These are phyloP conservation scores for Theretra japonica DNA, from an alignment of 2,888 invertebrate species.

Conservation along the genomic window DNA sequence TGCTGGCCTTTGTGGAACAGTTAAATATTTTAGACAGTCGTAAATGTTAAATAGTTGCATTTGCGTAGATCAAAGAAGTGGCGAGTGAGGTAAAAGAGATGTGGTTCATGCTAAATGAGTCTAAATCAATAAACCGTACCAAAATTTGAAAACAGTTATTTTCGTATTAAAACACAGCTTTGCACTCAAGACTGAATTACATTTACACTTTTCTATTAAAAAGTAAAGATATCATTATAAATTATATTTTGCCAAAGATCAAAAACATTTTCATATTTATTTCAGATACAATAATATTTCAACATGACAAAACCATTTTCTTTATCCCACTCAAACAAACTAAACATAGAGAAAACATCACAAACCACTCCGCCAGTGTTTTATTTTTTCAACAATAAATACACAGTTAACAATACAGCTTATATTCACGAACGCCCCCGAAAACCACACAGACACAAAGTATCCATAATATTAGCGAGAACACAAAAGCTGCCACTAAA, in stretches of 20 bases:
- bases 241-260: too few relatives aligned
- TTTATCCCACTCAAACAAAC: background rate
- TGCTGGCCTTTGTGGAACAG: background rate
- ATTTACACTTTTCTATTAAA: too few relatives aligned
- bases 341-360: background rate
- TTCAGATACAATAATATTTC: too few relatives aligned
- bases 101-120: background rate
- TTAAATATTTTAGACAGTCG: background rate
- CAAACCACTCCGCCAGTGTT: background rate
- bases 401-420: background rate
- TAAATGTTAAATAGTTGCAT: background rate
- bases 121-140: background rate
- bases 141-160: background rate
- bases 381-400: background rate
- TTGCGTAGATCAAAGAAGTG: slow-evolving; percentile 5
- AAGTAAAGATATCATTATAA: too few relatives aligned
- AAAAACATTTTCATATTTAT: background rate
- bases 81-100: background rate
- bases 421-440: background rate
- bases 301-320: too few relatives aligned
- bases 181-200: background rate
- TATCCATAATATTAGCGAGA: background rate
- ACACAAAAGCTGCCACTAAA: background rate
- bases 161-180: background rate
- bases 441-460: background rate